A percentile compares a stretch with the other conserved stretches of the same genome.
Conservation (phyloP, 2,797 vertebrate species). For the Urophycis tenuis region DNA sequence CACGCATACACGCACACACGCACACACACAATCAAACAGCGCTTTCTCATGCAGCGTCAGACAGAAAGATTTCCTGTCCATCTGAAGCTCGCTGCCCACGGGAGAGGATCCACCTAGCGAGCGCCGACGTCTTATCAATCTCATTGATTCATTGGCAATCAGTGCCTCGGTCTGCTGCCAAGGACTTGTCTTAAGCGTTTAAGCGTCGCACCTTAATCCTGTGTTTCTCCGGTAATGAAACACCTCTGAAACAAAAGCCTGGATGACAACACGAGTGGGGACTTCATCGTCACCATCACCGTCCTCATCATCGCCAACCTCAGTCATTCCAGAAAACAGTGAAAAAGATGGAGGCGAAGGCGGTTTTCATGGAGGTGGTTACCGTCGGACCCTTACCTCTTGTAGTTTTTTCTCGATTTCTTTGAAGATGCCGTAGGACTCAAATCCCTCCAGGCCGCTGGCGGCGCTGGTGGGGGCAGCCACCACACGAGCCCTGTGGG, state of each 20-base stretch:
- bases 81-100: not conserved
- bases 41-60: no score
- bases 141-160: no score
- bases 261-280: no score
- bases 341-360: not conserved
- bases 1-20: not conserved
- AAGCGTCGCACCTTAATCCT: no score
- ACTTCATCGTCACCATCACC: no score
- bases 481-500: conserved; percentile 59
- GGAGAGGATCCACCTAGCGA: no score
- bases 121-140: no score
- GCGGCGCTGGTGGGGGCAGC: conserved; percentile 71
- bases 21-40: not conserved
- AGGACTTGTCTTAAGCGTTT: no score
- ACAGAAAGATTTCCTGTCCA: not conserved
- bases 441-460: conserved; percentile 73
- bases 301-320: not conserved
- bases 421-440: conserved; percentile 80
- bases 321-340: not conserved
- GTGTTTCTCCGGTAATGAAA: no score
- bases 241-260: no score
- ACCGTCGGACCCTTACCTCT: conserved; percentile 66
- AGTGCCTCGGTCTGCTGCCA: no score
- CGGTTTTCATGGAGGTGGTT: no score
- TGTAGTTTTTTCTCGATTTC: conserved; percentile 87